Conservation (phyloP, 1,140 invertebrate genomes). For the Drosophila ficusphila region DNA sequence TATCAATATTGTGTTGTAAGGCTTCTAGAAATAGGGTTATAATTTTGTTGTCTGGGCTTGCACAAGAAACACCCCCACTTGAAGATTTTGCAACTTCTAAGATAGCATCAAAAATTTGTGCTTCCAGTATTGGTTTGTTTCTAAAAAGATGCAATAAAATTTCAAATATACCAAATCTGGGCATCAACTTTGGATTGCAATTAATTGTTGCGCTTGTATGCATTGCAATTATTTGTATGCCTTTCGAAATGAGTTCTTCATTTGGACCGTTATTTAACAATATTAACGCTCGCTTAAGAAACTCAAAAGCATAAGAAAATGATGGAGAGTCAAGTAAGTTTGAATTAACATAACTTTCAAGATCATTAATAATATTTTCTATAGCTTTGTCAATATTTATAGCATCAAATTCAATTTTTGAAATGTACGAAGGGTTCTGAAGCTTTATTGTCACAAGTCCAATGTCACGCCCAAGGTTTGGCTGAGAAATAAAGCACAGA, state of each 20-base stretch:
- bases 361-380: conserved; percentile 11
- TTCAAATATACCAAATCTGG: conserved; percentile 91
- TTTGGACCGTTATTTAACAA: conserved; percentile 84
- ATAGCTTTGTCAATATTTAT: conserved; percentile 85
- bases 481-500: conserved; percentile 48
- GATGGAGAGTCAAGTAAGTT: conserved; percentile 85
- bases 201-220: conserved; percentile 85
- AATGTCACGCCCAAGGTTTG: conserved; percentile 78
- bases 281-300: conserved; percentile 89
- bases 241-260: conserved; percentile 87
- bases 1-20: conserved; percentile 87
- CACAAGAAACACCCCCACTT: conserved; percentile 87
- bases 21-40: conserved; percentile 91
- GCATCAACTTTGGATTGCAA: conserved; percentile 89
- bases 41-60: conserved; percentile 88
- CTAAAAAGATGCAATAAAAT: conserved; percentile 92
- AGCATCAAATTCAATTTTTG: conserved; percentile 91
- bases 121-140: conserved; percentile 89
- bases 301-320: conserved; percentile 93
- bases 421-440: conserved; percentile 91
- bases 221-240: conserved; percentile 88
- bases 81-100: conserved; percentile 90
- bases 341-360: conserved; percentile 37
- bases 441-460: conserved; percentile 89
- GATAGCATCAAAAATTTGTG: conserved; percentile 90